Evolutionary conservation across 2,797 vertebrate species (phyloP).

Genomic region (Oryzias sinensis): DNA sequence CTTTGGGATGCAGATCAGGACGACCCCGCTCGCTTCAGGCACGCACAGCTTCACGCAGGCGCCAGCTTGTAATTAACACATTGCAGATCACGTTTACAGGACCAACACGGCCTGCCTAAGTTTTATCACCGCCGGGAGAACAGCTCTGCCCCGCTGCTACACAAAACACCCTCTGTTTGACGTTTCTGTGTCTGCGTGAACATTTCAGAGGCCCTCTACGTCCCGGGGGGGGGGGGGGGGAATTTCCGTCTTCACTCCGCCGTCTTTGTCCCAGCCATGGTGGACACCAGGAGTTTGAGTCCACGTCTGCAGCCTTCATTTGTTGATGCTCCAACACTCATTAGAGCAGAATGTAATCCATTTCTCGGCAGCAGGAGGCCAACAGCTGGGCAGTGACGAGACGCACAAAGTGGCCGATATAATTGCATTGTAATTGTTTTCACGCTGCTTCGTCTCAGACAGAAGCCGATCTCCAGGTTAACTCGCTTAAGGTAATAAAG

Average conservation of each 20-base stretch:
- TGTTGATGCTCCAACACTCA: conserved; percentile 47
- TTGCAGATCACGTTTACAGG: conserved; percentile 80
- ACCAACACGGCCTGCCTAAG: conserved; percentile 72
- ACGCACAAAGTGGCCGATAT: conserved; percentile 38
- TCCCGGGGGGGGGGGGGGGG: too few relatives aligned
- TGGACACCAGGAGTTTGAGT: too few relatives aligned
- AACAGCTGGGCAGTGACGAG: conserved; percentile 48
- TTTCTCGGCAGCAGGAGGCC: conserved; percentile 50
- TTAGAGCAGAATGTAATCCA: conserved; percentile 55
- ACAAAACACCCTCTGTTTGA: conserved; percentile 47
- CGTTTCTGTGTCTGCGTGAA: conserved; percentile 41
- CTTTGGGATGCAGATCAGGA: conserved; percentile 57
- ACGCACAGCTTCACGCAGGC: conserved; percentile 67
- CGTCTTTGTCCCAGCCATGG: conserved; percentile 35
- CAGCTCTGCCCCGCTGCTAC: conserved; percentile 42
- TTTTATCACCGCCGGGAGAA: conserved; percentile 71
- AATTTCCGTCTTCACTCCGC: neutral
- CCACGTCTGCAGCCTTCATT: conserved; percentile 42
- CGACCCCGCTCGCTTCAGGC: conserved; percentile 56
- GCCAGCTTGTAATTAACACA: conserved; percentile 80
- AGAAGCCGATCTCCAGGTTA: conserved; percentile 33
- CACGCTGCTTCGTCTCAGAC: conserved; percentile 31
- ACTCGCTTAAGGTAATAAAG: conserved; percentile 37
- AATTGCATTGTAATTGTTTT: conserved; percentile 52
- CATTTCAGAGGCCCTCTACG: conserved; percentile 15